These are phyloP conservation scores for Neosilurus mollespiculum DNA, from an alignment of 2,797 vertebrate species.

Conservation along the genomic window DNA sequence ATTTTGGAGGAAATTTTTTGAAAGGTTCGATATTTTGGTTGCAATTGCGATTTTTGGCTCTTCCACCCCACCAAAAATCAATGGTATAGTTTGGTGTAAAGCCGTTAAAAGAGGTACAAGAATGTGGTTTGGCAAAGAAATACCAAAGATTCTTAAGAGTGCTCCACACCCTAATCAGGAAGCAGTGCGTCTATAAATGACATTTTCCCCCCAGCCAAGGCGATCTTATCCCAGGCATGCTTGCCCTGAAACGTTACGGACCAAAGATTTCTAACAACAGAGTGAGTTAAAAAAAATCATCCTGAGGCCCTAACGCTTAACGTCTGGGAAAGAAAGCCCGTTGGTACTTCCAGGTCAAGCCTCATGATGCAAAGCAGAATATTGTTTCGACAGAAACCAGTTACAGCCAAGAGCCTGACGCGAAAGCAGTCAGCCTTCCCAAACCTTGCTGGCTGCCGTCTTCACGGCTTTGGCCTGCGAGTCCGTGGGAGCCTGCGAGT, in stretches of 20 bases:
- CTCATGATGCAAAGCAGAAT: background rate
- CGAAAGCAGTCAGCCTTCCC: background rate
- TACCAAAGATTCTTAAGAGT: background rate
- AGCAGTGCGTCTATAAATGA: background rate
- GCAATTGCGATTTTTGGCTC: no score
- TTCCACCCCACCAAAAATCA: background rate
- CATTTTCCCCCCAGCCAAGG: background rate
- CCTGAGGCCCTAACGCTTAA: background rate
- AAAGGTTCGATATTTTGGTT: no score
- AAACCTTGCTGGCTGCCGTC: background rate
- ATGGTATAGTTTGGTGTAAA: background rate
- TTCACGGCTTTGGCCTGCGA: background rate
- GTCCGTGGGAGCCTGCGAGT: conserved; percentile 19
- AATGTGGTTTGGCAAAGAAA: background rate
- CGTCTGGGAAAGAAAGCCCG: background rate
- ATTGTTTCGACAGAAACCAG: background rate
- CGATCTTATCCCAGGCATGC: background rate
- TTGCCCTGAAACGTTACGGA: background rate
- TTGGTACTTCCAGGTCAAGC: background rate
- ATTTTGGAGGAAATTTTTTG: no score
- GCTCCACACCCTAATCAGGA: background rate
- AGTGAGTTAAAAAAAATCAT: background rate
- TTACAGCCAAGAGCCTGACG: conserved; percentile 22
- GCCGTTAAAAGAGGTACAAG: background rate
- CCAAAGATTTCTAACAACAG: background rate